Evolutionary conservation across 2,888 invertebrate species (phyloP).

Genomic region (Paralinhomoeus sp.): DNA sequence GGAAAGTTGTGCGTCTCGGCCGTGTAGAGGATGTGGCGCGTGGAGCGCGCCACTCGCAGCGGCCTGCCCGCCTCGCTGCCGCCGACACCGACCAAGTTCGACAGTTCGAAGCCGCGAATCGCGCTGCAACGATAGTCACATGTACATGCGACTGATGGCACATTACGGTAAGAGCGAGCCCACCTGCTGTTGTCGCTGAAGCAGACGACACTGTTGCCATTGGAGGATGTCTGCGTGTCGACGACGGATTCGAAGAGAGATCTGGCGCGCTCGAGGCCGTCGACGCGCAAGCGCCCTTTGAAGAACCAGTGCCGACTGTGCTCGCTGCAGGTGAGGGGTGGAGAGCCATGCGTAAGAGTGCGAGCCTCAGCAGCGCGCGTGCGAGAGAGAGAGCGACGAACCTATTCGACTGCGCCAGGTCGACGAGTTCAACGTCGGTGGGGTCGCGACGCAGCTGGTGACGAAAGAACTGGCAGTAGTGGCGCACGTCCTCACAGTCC

Average conservation of each 20-base stretch:
- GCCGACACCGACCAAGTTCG: not conserved
- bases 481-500: constrained; percentile 71
- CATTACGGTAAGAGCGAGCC: not conserved
- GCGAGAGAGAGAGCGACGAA: no score
- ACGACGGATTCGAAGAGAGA: constrained; percentile 79
- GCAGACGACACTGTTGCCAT: constrained; percentile 80
- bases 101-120: constrained; percentile 9
- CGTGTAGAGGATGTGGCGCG: constrained; percentile 75
- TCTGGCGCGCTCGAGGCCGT: constrained; percentile 50
- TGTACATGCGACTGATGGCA: not conserved
- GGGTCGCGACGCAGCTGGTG: constrained; percentile 65
- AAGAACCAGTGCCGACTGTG: constrained; percentile 98
- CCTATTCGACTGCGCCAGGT: constrained; percentile 83
- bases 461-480: constrained; percentile 62
- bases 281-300: constrained; percentile 51
- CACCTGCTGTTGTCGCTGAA: constrained; percentile 89
- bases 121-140: constrained; percentile 9
- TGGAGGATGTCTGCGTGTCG: constrained; percentile 65
- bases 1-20: constrained; percentile 98
- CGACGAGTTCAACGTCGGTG: constrained; percentile 88
- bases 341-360: no score
- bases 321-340: constrained; percentile 49
- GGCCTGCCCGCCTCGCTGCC: not conserved
- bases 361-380: no score
- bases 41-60: constrained; percentile 25